Base-by-base conservation (phyloP, 2,888 invertebrate genomes). In the Drosophila anceps region DNA sequence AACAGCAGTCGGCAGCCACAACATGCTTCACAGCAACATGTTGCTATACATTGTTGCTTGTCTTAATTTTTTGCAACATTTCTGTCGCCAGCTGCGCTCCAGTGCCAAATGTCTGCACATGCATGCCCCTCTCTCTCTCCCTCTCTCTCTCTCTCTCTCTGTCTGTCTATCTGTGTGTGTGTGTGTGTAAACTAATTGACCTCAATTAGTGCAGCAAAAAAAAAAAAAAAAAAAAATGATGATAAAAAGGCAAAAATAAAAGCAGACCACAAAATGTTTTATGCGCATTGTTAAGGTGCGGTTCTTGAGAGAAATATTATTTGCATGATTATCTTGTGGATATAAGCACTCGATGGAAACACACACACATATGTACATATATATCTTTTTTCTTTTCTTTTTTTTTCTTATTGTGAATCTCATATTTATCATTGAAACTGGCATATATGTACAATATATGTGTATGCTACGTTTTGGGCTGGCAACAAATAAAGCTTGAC, bases 171-270 rank as follows among this genome's bases (percentile, higher is more conserved):
- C n/a, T n/a, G n/a, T n/a, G n/a, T 20, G 39, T 53, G 51, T 55
- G 54, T 62, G 20, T 67, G 58, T 62, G 73, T 88, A 84, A 91
- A 81, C 91, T 91, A 91, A 91, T 91, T 91, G 91, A 91, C 92
- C 91, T 90, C 91, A 91, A 91, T 91, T 91, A 91, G 84, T 81
- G 80, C 67, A 81, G 81, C 79, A 53, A 53, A 60, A 60, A 69
- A 59, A 41, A 55, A 57, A 57, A 60, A 69, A 55, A 41, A 55
- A 57, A n/a, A 50, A 27, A 31, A 53, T 37, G n/a, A 44, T 55
- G 55, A 54, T 50, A 51, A 60, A 24, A 64, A 41, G 31, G 50
- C 55, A 54, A 64, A 65, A 63, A 35, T 46, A 57, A 50, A 20
- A 50, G 13, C 53, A 59, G 51, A 63, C 43, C 39, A 69, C 62